phyloP scores from a whole-genome alignment of 1,140 invertebrate species.

The Penaeus indicus region DNA sequence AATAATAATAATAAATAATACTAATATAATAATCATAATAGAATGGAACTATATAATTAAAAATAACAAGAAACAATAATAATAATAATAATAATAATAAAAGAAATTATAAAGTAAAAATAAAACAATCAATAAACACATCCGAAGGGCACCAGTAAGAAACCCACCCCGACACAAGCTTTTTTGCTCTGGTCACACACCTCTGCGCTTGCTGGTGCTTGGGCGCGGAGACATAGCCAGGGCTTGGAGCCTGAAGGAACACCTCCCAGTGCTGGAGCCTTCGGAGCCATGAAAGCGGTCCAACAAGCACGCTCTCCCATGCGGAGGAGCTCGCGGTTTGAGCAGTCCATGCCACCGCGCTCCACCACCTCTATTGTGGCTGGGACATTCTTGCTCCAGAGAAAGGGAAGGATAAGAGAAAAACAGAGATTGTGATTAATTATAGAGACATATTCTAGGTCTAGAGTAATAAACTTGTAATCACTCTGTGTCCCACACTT shows the following conservation, averaged over 20 bases:
- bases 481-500: too few relatives aligned
- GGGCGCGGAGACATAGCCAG: conserved; percentile 42
- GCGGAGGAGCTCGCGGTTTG: conserved; percentile 28
- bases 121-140: too few relatives aligned
- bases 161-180: too few relatives aligned
- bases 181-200: background rate
- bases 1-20: too few relatives aligned
- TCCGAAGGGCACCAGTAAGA: too few relatives aligned
- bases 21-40: too few relatives aligned
- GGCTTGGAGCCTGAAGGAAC: conserved; percentile 52
- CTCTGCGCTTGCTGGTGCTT: conserved; percentile 29
- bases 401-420: background rate
- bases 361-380: conserved; percentile 45
- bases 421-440: background rate
- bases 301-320: conserved; percentile 46
- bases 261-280: conserved; percentile 22
- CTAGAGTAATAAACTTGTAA: too few relatives aligned
- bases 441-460: too few relatives aligned
- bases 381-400: conserved; percentile 40
- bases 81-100: too few relatives aligned
- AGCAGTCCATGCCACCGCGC: conserved; percentile 27
- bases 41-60: too few relatives aligned
- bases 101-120: too few relatives aligned
- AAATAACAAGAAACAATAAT: too few relatives aligned
- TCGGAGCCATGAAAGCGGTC: conserved; percentile 41